Base-by-base conservation (phyloP, 2,113 vertebrate genomes). In the Trochalopteron elliotii region DNA sequence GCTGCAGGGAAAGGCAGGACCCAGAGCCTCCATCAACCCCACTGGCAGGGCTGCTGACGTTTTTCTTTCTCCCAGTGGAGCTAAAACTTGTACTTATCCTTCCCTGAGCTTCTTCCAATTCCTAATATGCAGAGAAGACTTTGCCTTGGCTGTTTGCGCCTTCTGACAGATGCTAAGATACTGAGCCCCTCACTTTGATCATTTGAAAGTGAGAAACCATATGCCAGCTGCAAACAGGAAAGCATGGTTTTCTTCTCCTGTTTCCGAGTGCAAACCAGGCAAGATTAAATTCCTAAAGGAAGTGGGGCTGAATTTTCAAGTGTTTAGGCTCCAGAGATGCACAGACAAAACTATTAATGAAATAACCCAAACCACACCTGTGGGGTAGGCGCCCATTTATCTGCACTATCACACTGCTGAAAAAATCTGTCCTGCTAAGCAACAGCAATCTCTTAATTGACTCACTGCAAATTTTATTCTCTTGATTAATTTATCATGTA, bases 321-420 rank as follows among this genome's bases (percentile, higher is more conserved):
- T 95, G 89, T 96, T 97, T 95, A 87, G 94, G 27, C 47, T 95
- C 30, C 61, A 77, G 64, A 75, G 80, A 60, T 67, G 39, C 44
- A 52, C 39, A 96, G 86, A 91, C 93, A 93, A 74, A 96, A 92
- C 86, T 94, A n/a, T 63, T 25, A 52, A 75, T n/a, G 47, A 81
- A 89, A 83, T 35, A 95, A 64, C 47, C 84, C 70, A 89, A 84
- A 91, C 49, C 56, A 91, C 15, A 44, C 23, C 42, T 18, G 2
- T 55, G 68, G 83, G 68, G 27, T 79, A 81, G 83, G 30, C 47
- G 0, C 60, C 69, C 59, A 68, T 71, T 72, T 95, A 93, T 96
- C 89, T 89, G 39, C 50, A 37, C 39, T 95, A 95, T 92, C 83
- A 52, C 33, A 63, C 39, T 81, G 37, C 22, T 92, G 42, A 90